Percentiles rank a stretch among this genome's conserved stretches.
These are phyloP conservation scores for Latrodectus elegans DNA, from an alignment of 2,888 invertebrate species.

Conservation along the genomic window DNA sequence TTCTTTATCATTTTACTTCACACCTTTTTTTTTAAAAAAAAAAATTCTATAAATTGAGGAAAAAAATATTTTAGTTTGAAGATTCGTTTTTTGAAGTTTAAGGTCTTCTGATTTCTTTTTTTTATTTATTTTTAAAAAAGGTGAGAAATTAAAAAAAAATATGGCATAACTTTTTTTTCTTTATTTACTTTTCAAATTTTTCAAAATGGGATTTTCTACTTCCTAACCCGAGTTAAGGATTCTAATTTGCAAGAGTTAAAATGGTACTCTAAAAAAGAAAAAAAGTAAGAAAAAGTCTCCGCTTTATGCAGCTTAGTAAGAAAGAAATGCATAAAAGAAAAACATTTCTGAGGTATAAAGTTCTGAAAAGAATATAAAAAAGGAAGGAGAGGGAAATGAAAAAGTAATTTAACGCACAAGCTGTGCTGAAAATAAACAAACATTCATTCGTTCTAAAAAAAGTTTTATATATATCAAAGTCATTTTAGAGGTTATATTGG, in stretches of 20 bases:
- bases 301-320: too few species aligned
- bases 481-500: too few species aligned
- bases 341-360: too few species aligned
- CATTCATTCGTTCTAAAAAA: too few species aligned
- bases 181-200: constrained; percentile 36
- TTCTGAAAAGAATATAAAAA: too few species aligned
- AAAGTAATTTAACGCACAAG: too few species aligned
- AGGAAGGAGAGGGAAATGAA: too few species aligned
- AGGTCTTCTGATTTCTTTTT: background rate
- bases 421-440: too few species aligned
- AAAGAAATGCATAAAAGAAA: too few species aligned
- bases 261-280: background rate
- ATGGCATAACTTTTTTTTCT: constrained; percentile 9
- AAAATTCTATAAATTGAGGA: background rate
- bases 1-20: constrained; percentile 8
- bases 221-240: background rate
- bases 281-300: background rate
- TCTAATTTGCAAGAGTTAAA: constrained; percentile 24
- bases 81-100: background rate
- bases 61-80: background rate
- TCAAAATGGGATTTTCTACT: background rate
- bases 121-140: background rate
- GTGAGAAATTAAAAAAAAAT: constrained; percentile 4
- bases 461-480: too few species aligned
- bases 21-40: constrained; percentile 4